Evolutionary conservation across 2,888 invertebrate genomes (phyloP), one percentile per base, ranked within the genome.

Genomic region (Phorcus lineatus): DNA sequence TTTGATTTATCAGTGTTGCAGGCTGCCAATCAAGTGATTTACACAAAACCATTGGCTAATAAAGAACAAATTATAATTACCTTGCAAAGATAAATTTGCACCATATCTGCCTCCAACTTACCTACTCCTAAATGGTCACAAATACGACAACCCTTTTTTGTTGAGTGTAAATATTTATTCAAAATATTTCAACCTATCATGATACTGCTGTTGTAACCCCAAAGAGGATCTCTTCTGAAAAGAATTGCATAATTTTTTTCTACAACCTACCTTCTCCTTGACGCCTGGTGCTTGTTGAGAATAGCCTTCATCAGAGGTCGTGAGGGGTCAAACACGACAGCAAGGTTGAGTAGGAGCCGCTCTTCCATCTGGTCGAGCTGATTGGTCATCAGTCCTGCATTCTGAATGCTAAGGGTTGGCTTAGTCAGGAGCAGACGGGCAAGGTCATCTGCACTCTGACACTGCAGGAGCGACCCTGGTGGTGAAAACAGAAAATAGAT

Each of bases 261-360:
- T 36, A 36, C 36, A 1, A 7, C 78, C 24, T 66, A 86, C 84
- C 89, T 87, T 76, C 83, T 83, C 57, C 87, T 84, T 19, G 86
- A 85, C 19, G 74, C 77, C 66, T 87, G 75, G 36, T 85, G 83
- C 74, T 86, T 82, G 9, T 82, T 82, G 13, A 90, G 82, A 77
- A 84, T 88, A 28, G 83, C 88, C 80, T 85, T 86, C 77, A 88
- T 86, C 47, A 87, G 81, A 66, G 95, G 94, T 87, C 94, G 94
- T 83, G 95, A 95, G 78, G 95, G 95, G 92, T 95, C 95, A 86
- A 95, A 94, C 78, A 95, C 93, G 57, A 93, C 91, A 3, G 94
- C 94, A 82, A 95, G 92, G 86, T 94, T 93, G 90, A 88, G 81
- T 67, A 93, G 86, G 7, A 84, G 81, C 47, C 85, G 54, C 77